phyloP scores from a whole-genome alignment of 2,113 vertebrate species.

The Clarias magur region DNA sequence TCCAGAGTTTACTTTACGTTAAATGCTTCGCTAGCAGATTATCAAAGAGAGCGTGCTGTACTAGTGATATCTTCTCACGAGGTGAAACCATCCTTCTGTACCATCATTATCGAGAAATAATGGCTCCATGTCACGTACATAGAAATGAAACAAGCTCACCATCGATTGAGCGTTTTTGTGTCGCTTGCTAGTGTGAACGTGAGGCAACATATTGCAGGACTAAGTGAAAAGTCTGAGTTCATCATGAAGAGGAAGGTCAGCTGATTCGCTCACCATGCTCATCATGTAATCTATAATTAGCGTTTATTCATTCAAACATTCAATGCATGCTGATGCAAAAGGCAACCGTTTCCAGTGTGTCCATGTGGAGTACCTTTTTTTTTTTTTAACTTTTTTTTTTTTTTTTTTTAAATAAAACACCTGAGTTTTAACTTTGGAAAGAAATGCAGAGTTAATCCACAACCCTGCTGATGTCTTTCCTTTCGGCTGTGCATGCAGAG shows the following conservation, averaged over 20 bases:
- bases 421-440: conserved; percentile 69
- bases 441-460: conserved; percentile 43
- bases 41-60: too few species aligned
- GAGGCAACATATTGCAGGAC: not conserved
- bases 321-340: conserved; percentile 39
- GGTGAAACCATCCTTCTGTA: not conserved
- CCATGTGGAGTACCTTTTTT: conserved; percentile 60
- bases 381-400: conserved; percentile 2
- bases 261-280: conserved; percentile 39
- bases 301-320: conserved; percentile 52
- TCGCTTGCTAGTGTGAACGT: not conserved
- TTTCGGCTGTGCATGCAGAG: not conserved
- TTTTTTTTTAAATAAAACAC: conserved; percentile 51
- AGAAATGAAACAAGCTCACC: not conserved
- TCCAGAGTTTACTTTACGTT: not conserved
- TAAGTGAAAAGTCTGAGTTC: conserved; percentile 39
- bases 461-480: conserved; percentile 7
- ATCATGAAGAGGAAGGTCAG: conserved; percentile 41
- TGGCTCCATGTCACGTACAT: not conserved
- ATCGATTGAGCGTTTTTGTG: not conserved
- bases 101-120: not conserved
- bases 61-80: not conserved
- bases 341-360: conserved; percentile 54
- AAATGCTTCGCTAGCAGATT: not conserved
- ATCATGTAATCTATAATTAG: conserved; percentile 32